Conservation (phyloP, 2,113 vertebrate genomes). For the Alethe castanea region DNA sequence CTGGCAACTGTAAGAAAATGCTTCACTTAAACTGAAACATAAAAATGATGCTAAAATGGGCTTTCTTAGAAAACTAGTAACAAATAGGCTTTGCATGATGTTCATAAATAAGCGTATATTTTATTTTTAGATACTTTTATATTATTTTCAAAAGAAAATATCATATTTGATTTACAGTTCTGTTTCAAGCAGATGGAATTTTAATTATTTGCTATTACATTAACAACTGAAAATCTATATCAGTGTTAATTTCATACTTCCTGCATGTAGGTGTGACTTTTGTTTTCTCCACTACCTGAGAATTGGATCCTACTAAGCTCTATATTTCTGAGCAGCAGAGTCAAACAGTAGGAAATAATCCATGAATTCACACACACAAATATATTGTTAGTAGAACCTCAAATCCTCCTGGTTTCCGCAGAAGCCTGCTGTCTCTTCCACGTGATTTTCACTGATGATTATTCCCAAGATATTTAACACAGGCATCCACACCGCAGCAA, state of each 20-base stretch:
- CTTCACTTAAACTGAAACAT: background rate
- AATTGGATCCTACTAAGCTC: background rate
- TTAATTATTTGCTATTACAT: background rate
- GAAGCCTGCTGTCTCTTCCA: background rate
- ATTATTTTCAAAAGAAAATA: background rate
- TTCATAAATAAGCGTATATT: background rate
- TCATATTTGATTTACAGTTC: background rate
- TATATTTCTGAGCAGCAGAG: background rate
- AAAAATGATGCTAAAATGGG: background rate
- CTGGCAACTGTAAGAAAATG: background rate
- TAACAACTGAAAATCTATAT: background rate
- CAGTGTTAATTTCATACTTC: background rate
- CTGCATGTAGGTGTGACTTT: background rate
- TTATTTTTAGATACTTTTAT: background rate
- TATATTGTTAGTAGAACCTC: background rate
- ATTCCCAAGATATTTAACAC: background rate
- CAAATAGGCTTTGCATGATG: background rate
- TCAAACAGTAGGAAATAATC: background rate
- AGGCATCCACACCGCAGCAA: background rate
- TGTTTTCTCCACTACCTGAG: background rate
- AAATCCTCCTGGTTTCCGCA: background rate
- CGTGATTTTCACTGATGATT: background rate
- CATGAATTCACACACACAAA: background rate
- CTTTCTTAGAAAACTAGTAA: background rate
- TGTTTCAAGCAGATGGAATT: background rate